These are phyloP conservation scores for Mactromeris polynyma DNA, from an alignment of 2,888 invertebrate genomes.

Conservation along the genomic window DNA sequence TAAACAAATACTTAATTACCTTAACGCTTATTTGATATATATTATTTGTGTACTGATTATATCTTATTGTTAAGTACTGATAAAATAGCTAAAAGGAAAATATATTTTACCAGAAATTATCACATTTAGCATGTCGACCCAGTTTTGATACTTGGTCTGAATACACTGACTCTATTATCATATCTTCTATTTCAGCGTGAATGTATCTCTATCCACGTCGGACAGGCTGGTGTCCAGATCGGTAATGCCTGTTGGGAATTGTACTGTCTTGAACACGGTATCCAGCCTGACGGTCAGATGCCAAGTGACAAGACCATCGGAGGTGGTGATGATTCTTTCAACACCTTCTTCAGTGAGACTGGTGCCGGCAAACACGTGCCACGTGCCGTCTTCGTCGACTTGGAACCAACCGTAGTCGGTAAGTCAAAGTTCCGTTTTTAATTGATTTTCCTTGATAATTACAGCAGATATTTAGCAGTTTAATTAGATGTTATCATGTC, in stretches of 20 bases:
- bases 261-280: conserved; percentile 89
- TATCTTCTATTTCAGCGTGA: conserved; percentile 86
- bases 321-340: conserved; percentile 93
- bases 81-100: no score
- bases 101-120: no score
- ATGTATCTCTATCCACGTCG: conserved; percentile 88
- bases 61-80: background rate
- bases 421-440: background rate
- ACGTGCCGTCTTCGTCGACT: conserved; percentile 96
- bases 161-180: conserved; percentile 29
- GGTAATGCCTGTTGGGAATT: conserved; percentile 89
- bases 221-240: conserved; percentile 88
- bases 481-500: no score
- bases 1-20: background rate
- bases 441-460: no score
- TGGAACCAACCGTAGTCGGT: conserved; percentile 98
- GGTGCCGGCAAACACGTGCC: conserved; percentile 98
- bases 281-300: conserved; percentile 87
- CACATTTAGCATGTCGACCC: background rate
- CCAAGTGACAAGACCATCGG: conserved; percentile 70
- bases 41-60: no score
- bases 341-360: conserved; percentile 93
- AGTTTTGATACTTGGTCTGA: conserved; percentile 34
- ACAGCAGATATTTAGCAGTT: no score
- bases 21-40: no score